A percentile compares a stretch with the other conserved stretches of the same genome.
These are phyloP conservation scores for Plestiodon gilberti DNA, from an alignment of 2,113 vertebrate species.

Conservation along the genomic window DNA sequence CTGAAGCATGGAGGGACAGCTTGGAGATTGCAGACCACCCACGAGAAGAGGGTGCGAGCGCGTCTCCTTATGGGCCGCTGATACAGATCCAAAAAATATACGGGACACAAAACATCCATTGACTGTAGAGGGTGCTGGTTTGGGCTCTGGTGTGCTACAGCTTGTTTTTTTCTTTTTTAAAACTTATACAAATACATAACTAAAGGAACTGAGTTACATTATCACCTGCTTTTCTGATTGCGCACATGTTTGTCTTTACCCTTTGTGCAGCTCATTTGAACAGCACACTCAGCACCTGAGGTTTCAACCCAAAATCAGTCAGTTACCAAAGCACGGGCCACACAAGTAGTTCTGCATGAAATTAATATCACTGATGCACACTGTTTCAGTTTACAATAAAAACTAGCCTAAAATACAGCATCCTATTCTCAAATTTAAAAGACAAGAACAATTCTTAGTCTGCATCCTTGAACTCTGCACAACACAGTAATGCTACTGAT, in stretches of 20 bases:
- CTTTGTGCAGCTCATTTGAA: neutral
- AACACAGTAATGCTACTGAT: too few relatives aligned
- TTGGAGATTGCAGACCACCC: constrained; percentile 57
- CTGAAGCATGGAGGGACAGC: constrained; percentile 43
- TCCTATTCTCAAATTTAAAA: neutral
- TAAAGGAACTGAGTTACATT: constrained; percentile 7
- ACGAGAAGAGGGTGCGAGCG: constrained; percentile 13
- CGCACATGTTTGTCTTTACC: neutral
- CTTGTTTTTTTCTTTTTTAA: neutral
- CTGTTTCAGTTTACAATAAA: neutral
- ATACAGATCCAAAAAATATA: constrained; percentile 17
- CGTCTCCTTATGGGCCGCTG: constrained; percentile 24
- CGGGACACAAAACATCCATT: constrained; percentile 6
- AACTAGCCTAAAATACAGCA: neutral
- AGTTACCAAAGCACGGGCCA: neutral
- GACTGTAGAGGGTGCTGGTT: neutral
- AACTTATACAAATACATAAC: constrained; percentile 33
- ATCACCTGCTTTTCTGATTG: constrained; percentile 7
- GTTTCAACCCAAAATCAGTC: neutral
- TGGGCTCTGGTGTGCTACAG: neutral
- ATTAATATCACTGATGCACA: neutral
- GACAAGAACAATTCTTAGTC: neutral
- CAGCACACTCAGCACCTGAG: neutral
- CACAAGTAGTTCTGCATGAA: neutral
- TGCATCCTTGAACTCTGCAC: neutral